Base-by-base conservation (phyloP, 2,797 vertebrate species). In the Sebastes oblongus region DNA sequence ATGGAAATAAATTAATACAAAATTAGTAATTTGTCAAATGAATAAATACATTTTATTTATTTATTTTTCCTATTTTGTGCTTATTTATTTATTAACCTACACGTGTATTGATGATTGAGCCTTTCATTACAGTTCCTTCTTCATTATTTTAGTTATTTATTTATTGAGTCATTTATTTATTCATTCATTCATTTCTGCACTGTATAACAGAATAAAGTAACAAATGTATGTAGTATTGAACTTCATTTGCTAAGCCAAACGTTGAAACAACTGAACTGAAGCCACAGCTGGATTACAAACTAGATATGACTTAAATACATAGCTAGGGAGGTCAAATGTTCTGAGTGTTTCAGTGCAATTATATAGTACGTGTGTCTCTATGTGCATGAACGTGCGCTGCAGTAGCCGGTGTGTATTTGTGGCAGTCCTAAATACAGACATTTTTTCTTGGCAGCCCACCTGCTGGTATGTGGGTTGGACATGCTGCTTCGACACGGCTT, bases 401-500 rank as follows among this genome's bases (percentile, higher is more conserved):
- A 62, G 3, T 46, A 65, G 22, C 27, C 8, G 36, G 46, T 78
- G 71, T 78, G 42, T 85, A 52, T 66, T 66, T 78, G 50, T 64
- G 30, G 64, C 18, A 29, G 13, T 59, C 16, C 58, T 75, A 78
- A 78, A 77, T 66, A 36, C 67, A 65, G 69, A 75, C 36, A 73
- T 36, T 64, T 64, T 79, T 12, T 75, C 30, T 73, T 84, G 66
- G 59, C 66, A 73, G 66, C 65, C 14, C 22, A 64, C 22, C 36
- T 72, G 29, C 42, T 62, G 32, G 7, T 54, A 34, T 61, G 65
- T 30, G 39, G 54, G 42, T 16, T 59, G 42, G 72, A 55, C 61
- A 52, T 58, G 34, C 27, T 36, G 16, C 25, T 64, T 58, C 24
- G 25, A 13, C 3, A 27, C 52, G 27, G 25, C 18, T 50, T 52